Base-by-base conservation (phyloP, 2,888 invertebrate genomes). In the Ischnura elegans region DNA sequence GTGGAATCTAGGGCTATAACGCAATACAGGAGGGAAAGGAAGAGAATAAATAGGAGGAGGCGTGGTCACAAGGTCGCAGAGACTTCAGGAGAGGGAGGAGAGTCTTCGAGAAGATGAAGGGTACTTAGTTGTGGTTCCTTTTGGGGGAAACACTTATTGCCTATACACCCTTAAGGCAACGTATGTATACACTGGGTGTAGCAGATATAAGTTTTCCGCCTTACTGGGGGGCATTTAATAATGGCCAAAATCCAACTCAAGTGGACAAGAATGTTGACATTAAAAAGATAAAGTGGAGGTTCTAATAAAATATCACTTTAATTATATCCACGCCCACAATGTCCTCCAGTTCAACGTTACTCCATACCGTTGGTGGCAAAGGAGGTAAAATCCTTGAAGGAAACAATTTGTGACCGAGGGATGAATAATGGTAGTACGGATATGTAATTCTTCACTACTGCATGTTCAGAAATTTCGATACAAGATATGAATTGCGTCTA, bases 301-400 rank as follows among this genome's bases (percentile, higher is more conserved):
- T 76, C 76, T n/a, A n/a, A 76, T 76, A 76, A 76, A 76, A n/a
- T n/a, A n/a, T n/a, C n/a, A n/a, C n/a, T n/a, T 36, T 76, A 76
- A 36, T 76, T 76, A 76, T 76, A 8, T 76, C 76, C 4, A 36
- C 76, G 13, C 25, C 76, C 13, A n/a, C 36, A 21, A 36, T 36
- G 19, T 36, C 76, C 76, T 76, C 36, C 2, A 1, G 16, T 8
- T 19, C 36, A 13, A 10, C 76, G 76, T 25, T 29, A 29, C 0
- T 29, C 25, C 3, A 29, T 25, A 10, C n/a, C n/a, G 10, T 13
- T 5, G 36, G 25, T 25, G 29, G 13, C 29, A 61, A 61, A 61
- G 16, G n/a, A 61, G 51, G 51, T 51, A 13, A 51, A n/a, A 6
- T n/a, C 61, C 61, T 61, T 61, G 0, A 2, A n/a, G n/a, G 61